Base-by-base conservation (phyloP, 2,113 vertebrate species). In the Mesoclemmys tuberculata region DNA sequence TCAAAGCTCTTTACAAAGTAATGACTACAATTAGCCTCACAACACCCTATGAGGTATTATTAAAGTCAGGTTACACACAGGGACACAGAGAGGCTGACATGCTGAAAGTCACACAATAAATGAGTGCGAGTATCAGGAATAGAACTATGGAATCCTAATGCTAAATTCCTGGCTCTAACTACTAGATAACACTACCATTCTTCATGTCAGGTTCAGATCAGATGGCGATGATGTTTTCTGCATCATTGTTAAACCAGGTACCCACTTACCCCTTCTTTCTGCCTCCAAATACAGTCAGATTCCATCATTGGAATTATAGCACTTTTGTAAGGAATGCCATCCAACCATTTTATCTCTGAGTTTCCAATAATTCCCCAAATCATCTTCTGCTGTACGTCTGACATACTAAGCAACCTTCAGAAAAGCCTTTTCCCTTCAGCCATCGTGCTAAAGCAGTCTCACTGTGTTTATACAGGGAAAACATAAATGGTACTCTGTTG, bases 281-380 rank as follows among this genome's bases (percentile, higher is more conserved):
- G 1, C 89, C 90, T 87, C 54, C 1, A 1, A 64, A 27, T n/a
- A 29, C 0, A 1, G 44, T 11, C 41, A 51, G 16, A 12, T 85
- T 92, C 64, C 80, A 58, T 83, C 31, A 58, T 64, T n/a, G 35
- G 21, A 84, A 22, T 24, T 24, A 0, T 1, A 13, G 7, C 8
- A 19, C 5, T 88, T 90, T 46, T 84, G n/a, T 24, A 6, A 51
- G 75, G 31, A 58, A 31, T 1, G 1, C 13, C 64, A 46, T 52
- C 92, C 31, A 74, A 24, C 10, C 49, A 27, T 90, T 96, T 94
- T 89, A 78, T n/a, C 6, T 52, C 26, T 14, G 13, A 84, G 9
- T 55, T 94, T 10, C n/a, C 80, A 75, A 4, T 83, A 58, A 61
- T 35, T 78, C 79, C 78, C 21, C 1, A 1, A 84, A 2, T 26